A percentile compares a stretch with the other conserved stretches of the same genome.
These are phyloP conservation scores for Buceros bicornis DNA, from an alignment of 2,797 vertebrate species.

Conservation along the genomic window DNA sequence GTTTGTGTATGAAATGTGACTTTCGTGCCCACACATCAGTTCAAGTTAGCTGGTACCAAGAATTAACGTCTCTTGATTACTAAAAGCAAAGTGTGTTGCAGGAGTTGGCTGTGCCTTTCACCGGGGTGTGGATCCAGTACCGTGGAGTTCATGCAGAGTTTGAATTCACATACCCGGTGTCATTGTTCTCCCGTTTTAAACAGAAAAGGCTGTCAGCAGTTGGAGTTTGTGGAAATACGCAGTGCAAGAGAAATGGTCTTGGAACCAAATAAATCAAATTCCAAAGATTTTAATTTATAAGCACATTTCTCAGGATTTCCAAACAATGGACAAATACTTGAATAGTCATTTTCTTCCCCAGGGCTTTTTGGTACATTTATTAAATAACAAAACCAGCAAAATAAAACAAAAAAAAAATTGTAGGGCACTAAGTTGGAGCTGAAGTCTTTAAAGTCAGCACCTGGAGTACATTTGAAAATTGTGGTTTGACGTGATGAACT, in stretches of 20 bases:
- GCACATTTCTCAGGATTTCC: slow-evolving; percentile 19
- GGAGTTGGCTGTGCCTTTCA: background rate
- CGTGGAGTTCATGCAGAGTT: background rate
- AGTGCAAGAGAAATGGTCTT: slow-evolving; percentile 24
- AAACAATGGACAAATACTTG: slow-evolving; percentile 24
- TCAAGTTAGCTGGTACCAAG: background rate
- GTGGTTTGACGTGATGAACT: slow-evolving; percentile 39
- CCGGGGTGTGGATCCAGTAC: background rate
- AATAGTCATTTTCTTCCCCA: background rate
- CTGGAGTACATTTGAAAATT: slow-evolving; percentile 46
- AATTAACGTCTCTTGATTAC: background rate
- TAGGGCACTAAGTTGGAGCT: slow-evolving; percentile 20
- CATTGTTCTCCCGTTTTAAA: slow-evolving; percentile 25
- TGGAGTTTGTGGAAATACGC: slow-evolving; percentile 19
- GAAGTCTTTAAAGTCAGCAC: slow-evolving; percentile 44
- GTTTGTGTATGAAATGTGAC: background rate
- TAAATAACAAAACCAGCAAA: background rate
- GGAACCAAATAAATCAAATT: slow-evolving; percentile 46
- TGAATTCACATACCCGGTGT: background rate
- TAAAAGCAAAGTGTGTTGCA: background rate
- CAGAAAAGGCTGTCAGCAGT: slow-evolving; percentile 33
- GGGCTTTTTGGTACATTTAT: slow-evolving; percentile 4
- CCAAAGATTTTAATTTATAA: slow-evolving; percentile 52
- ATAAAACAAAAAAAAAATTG: background rate
- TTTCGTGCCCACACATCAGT: background rate